Conservation (phyloP, 2,113 vertebrate genomes). For the Actenoides hombroni region DNA sequence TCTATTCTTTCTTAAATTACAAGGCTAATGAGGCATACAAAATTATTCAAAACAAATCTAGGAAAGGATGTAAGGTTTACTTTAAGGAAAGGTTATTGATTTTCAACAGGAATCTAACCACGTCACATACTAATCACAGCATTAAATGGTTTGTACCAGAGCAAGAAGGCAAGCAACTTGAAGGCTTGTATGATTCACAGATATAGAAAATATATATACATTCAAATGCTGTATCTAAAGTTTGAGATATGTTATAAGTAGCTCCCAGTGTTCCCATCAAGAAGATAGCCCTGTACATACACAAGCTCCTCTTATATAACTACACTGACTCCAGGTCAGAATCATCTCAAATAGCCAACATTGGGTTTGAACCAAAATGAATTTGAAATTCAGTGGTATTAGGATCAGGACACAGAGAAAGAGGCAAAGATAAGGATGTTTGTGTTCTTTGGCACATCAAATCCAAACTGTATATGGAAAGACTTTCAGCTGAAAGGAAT, state of each 20-base stretch:
- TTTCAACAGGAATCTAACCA: constrained; percentile 62
- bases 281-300: not conserved
- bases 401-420: not conserved
- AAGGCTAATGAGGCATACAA: constrained; percentile 56
- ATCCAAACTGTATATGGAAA: not conserved
- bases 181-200: not conserved
- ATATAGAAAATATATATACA: not conserved
- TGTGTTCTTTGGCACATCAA: not conserved
- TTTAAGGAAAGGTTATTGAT: constrained; percentile 58
- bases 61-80: constrained; percentile 58
- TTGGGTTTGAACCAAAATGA: fast-evolving
- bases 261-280: not conserved
- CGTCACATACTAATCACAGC: constrained; percentile 47
- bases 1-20: constrained; percentile 63
- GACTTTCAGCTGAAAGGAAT: not conserved
- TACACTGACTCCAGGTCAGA: fast-evolving
- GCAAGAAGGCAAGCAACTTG: not conserved
- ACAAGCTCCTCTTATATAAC: not conserved
- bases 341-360: not conserved
- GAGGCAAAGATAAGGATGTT: not conserved
- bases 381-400: not conserved
- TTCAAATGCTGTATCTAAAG: not conserved
- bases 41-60: constrained; percentile 65
- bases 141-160: constrained; percentile 46
- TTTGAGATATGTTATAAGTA: not conserved